Evolutionary conservation across 2,113 vertebrate genomes (phyloP).

Genomic region (Alexandromys fortis): DNA sequence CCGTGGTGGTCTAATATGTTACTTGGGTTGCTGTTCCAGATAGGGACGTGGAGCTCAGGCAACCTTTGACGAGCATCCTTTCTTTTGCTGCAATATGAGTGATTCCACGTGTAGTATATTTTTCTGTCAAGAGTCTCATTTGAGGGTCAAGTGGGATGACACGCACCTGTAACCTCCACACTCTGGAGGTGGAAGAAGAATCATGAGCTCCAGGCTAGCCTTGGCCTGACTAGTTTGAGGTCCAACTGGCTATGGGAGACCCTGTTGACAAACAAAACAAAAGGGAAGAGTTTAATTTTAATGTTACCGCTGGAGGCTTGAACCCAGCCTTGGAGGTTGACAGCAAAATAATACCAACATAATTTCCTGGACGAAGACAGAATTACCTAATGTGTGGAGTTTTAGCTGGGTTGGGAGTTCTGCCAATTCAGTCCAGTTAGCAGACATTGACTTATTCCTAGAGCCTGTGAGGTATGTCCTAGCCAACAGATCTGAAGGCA

Average conservation of each 20-base stretch:
- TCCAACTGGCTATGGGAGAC: not conserved
- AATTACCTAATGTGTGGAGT: not conserved
- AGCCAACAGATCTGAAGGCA: not conserved
- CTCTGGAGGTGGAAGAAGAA: not conserved
- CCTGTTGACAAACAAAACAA: not conserved
- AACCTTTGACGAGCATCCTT: not conserved
- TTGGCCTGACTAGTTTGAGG: not conserved
- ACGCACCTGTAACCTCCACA: not conserved
- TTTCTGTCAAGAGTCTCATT: not conserved
- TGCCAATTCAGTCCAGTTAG: not conserved
- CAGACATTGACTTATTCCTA: not conserved
- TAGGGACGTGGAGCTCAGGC: not conserved
- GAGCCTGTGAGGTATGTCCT: not conserved
- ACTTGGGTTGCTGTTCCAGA: not conserved
- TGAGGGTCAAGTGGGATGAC: not conserved
- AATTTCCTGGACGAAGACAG: not conserved
- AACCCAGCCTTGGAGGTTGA: not conserved
- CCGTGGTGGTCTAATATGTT: not conserved
- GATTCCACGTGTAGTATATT: not conserved
- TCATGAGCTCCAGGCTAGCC: not conserved
- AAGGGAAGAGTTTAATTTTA: not conserved
- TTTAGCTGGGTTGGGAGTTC: not conserved
- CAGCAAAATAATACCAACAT: not conserved
- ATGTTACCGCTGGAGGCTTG: not conserved
- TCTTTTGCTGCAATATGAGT: not conserved